A percentile compares a stretch with the other conserved stretches of the same genome.
Evolutionary conservation across 2,113 vertebrate genomes (phyloP).

Genomic region (Orientallactaga bullata): DNA sequence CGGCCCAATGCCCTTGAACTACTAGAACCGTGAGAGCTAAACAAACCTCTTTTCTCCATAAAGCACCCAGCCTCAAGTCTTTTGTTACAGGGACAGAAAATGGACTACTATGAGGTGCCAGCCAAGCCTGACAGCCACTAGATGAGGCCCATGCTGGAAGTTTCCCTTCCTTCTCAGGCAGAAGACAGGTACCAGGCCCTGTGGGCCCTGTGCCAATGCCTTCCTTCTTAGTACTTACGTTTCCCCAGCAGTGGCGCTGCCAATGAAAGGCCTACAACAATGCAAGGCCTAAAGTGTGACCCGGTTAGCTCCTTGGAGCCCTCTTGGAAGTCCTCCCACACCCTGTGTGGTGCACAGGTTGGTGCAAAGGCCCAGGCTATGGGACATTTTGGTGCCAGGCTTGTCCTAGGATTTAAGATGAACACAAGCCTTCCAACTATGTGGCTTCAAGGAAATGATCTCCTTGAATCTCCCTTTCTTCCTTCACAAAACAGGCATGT

Average conservation of each 20-base stretch:
- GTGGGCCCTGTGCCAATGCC: not conserved
- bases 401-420: conserved; percentile 11
- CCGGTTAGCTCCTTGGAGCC: too few relatives aligned
- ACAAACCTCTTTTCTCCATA: too few relatives aligned
- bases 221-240: accelerated
- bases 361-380: not conserved
- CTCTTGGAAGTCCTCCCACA: not conserved
- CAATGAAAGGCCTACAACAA: accelerated
- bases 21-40: not conserved
- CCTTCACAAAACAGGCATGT: not conserved
- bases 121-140: not conserved
- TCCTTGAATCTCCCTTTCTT: not conserved
- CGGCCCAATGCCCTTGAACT: not conserved
- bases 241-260: accelerated
- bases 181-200: too few relatives aligned
- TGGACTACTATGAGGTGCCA: too few relatives aligned
- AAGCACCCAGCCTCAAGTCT: not conserved
- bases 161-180: not conserved
- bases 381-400: not conserved
- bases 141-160: not conserved
- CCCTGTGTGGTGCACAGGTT: accelerated
- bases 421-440: not conserved
- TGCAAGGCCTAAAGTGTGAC: accelerated
- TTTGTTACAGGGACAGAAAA: not conserved
- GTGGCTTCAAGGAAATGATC: not conserved